Conservation (phyloP, 2,113 vertebrate genomes). For the Saguinus midas region DNA sequence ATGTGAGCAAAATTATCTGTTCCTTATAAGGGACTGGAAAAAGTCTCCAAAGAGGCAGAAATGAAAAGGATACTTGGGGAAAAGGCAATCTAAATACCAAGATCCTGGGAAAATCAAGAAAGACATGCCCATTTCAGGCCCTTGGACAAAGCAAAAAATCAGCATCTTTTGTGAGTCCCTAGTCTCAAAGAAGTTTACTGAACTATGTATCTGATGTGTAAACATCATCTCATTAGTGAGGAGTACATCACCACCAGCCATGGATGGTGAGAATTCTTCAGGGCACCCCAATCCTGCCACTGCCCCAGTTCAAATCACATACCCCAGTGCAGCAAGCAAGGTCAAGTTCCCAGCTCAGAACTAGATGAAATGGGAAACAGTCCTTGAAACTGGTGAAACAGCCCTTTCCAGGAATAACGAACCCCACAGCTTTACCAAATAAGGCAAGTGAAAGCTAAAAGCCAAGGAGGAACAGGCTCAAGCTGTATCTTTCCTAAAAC, state of each 20-base stretch:
- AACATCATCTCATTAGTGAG: not conserved
- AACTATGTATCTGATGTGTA: not conserved
- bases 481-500: not conserved
- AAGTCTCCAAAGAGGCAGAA: not conserved
- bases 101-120: not conserved
- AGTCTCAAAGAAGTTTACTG: not conserved
- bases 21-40: not conserved
- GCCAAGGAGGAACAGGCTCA: slow-evolving; percentile 57
- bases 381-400: slow-evolving; percentile 65
- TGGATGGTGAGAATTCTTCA: not conserved
- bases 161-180: not conserved
- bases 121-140: not conserved
- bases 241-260: not conserved
- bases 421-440: slow-evolving; percentile 90
- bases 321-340: not conserved
- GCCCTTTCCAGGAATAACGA: slow-evolving; percentile 77
- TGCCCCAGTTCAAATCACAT: not conserved
- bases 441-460: slow-evolving; percentile 84
- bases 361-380: slow-evolving; percentile 64
- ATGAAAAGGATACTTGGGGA: not conserved
- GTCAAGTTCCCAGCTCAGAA: slow-evolving; percentile 55
- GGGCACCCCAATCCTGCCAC: not conserved
- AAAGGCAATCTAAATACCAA: not conserved
- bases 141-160: not conserved
- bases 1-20: not conserved